These are phyloP conservation scores for Arrhopalites spinosus DNA, from an alignment of 2,888 invertebrate species.

Conservation along the genomic window DNA sequence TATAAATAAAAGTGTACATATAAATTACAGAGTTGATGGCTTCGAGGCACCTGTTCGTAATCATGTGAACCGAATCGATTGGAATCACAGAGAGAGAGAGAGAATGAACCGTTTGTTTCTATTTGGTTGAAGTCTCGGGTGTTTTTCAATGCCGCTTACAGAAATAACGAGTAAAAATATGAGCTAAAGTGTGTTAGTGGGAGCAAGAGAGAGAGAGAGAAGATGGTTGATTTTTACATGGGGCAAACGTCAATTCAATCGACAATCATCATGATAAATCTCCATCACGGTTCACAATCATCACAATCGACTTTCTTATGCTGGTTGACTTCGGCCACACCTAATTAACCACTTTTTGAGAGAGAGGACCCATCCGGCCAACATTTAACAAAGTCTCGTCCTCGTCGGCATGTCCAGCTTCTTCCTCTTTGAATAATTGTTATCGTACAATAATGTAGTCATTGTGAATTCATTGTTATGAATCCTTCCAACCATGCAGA, in stretches of 20 bases:
- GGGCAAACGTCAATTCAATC: conserved; percentile 1
- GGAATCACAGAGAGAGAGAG: background rate
- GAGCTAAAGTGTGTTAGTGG: conserved; percentile 18
- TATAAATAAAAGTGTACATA: no score
- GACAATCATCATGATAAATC: conserved; percentile 36
- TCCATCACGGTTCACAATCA: conserved; percentile 31
- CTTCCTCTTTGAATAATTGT: background rate
- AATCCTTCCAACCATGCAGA: background rate
- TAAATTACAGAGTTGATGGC: background rate
- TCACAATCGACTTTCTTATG: background rate
- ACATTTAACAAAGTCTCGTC: background rate
- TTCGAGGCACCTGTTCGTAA: conserved; percentile 14
- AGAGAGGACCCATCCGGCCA: conserved; percentile 2
- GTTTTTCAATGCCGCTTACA: conserved; percentile 8
- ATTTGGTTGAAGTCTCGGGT: conserved; percentile 26
- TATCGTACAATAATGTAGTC: no score
- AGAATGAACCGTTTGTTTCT: conserved; percentile 29
- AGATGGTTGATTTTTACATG: background rate
- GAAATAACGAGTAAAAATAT: no score
- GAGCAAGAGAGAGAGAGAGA: background rate
- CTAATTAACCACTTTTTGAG: conserved; percentile 19
- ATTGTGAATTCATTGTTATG: conserved; percentile 24
- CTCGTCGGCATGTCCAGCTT: background rate
- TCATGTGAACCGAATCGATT: conserved; percentile 31
- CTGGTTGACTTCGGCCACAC: conserved; percentile 5